Percentiles rank a stretch among this genome's conserved stretches.
phyloP scores from a whole-genome alignment of 1,140 invertebrate species.

The Zaprionus kolodkinae region DNA sequence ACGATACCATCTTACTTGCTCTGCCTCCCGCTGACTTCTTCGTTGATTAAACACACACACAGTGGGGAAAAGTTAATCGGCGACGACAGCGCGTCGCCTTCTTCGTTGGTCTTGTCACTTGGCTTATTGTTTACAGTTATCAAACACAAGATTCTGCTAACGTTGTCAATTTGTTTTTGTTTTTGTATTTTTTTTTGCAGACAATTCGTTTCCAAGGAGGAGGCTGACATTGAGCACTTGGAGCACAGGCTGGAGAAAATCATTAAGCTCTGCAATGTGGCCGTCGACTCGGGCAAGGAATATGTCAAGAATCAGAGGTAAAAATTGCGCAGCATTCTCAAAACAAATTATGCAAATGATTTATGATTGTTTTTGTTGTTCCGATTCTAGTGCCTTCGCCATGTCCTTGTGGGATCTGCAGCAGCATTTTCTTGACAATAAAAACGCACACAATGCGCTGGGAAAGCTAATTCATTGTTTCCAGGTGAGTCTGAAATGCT shows the following conservation, averaged over 20 bases:
- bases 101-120: slow-evolving; percentile 13
- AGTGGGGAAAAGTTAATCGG: slow-evolving; percentile 50
- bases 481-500: slow-evolving; percentile 85
- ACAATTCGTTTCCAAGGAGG: slow-evolving; percentile 92
- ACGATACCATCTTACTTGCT: neutral
- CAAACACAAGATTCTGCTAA: slow-evolving; percentile 57
- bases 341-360: slow-evolving; percentile 49
- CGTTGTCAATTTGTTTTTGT: slow-evolving; percentile 49
- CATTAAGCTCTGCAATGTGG: slow-evolving; percentile 91
- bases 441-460: slow-evolving; percentile 83
- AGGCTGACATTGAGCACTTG: slow-evolving; percentile 92
- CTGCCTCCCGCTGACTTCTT: slow-evolving; percentile 28
- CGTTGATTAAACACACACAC: slow-evolving; percentile 46
- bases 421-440: slow-evolving; percentile 90
- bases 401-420: slow-evolving; percentile 94
- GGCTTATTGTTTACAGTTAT: slow-evolving; percentile 57
- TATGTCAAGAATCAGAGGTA: slow-evolving; percentile 95
- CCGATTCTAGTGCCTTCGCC: slow-evolving; percentile 88
- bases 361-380: slow-evolving; percentile 31
- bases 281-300: slow-evolving; percentile 94
- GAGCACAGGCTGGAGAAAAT: slow-evolving; percentile 96
- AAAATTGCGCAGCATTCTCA: slow-evolving; percentile 38
- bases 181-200: slow-evolving; percentile 85
- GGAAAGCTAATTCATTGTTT: slow-evolving; percentile 85
- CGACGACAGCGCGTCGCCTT: slow-evolving; percentile 20